phyloP scores from a whole-genome alignment of 2,888 invertebrate genomes.

The Notocelia uddmanniana region DNA sequence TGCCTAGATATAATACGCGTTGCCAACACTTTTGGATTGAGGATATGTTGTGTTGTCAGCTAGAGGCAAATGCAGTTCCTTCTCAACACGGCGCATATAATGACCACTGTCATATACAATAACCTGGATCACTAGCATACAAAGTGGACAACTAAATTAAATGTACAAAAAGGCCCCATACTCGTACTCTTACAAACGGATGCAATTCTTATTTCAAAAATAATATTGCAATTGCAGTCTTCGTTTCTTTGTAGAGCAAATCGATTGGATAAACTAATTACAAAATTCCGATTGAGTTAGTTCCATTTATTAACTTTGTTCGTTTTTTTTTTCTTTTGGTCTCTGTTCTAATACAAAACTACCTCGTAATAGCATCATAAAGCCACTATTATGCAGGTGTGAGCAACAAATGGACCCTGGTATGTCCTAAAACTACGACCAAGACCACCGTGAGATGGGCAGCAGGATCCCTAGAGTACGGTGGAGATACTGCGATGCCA shows the following conservation, averaged over 20 bases:
- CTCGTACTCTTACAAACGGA: no score
- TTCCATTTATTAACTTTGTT: constrained; percentile 2
- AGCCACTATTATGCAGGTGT: not conserved
- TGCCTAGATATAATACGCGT: no score
- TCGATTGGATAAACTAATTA: constrained; percentile 28
- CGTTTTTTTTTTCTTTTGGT: not conserved
- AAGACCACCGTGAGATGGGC: no score
- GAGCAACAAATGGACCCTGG: no score
- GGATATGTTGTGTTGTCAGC: not conserved
- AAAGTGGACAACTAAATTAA: not conserved
- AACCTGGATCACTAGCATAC: not conserved
- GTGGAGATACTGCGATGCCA: no score
- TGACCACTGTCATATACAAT: not conserved
- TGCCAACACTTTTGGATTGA: not conserved
- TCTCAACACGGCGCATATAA: no score
- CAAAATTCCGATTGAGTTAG: constrained; percentile 9
- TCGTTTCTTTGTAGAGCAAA: constrained; percentile 10
- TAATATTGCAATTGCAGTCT: constrained; percentile 5
- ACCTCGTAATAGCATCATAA: not conserved
- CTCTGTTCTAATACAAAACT: not conserved
- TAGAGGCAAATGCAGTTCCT: no score
- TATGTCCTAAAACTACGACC: no score
- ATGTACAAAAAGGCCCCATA: not conserved
- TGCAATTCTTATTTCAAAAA: constrained; percentile 11
- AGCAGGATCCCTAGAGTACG: no score